Evolutionary conservation across 2,797 vertebrate genomes (phyloP), one percentile per base, ranked within the genome.

Genomic region (Stomatorhinus walkeri): DNA sequence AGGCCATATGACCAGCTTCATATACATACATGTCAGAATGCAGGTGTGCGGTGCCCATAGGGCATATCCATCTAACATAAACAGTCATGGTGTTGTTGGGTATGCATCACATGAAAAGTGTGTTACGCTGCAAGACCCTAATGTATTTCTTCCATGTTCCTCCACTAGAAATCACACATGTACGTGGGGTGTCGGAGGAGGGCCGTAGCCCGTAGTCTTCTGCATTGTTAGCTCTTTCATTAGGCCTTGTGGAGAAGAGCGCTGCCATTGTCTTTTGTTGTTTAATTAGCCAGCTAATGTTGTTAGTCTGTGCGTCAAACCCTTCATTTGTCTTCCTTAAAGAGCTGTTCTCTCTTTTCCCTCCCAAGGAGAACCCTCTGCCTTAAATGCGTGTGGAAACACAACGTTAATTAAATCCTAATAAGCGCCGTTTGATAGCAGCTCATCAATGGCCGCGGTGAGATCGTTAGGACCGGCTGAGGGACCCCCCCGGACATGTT

Each of bases 241-340:
- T 94, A 95, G 94, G 94, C 91, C 92, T 87, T 92, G 95, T 90
- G 90, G 91, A 89, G 88, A 89, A 92, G 92, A 92, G 94, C 93
- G 88, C 91, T 90, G 87, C 94, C 94, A 93, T 96, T 94, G 93
- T 93, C 93, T 90, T 93, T 94, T 96, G 95, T 95, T 95, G 95
- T 96, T 95, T 96, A 96, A 96, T 96, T 96, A 96, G 93, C 94
- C 95, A 95, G 94, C 92, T 95, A 96, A 96, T 96, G 94, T 95
- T 95, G 94, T 96, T 96, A 95, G 94, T 93, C 94, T 91, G 90
- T 90, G 93, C 94, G 91, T 92, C 95, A 94, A 95, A 95, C 94
- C 94, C 92, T 95, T 95, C 95, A 96, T 96, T 96, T 95, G 95
- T 96, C 95, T 95, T 95, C 93, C 95, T 96, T 95, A 96, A 96